Evolutionary conservation across 2,113 vertebrate genomes (phyloP).

Genomic region (Lepisosteus osseus): DNA sequence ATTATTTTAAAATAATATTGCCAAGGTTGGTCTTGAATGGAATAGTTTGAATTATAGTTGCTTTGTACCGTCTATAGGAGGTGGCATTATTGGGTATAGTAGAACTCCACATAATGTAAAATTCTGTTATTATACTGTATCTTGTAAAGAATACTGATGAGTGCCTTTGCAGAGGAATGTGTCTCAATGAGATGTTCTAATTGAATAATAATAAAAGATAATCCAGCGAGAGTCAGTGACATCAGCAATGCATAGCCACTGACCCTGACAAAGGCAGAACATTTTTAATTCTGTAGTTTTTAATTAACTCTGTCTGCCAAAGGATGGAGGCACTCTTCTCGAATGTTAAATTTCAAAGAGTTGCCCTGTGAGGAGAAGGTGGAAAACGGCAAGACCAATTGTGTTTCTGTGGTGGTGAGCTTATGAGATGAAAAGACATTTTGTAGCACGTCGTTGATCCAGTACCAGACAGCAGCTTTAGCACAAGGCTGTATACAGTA

Average conservation of each 20-base stretch:
- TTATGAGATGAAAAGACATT: neutral
- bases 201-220: neutral
- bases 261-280: neutral
- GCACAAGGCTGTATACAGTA: neutral
- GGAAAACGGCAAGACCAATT: neutral
- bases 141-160: neutral
- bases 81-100: too few relatives aligned
- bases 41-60: too few relatives aligned
- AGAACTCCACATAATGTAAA: too few relatives aligned
- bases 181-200: too few relatives aligned
- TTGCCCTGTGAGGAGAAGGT: neutral
- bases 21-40: too few relatives aligned
- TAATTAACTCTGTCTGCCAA: slow-evolving; percentile 1
- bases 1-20: too few relatives aligned
- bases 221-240: neutral
- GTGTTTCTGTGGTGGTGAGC: neutral
- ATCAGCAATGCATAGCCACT: neutral
- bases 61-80: too few relatives aligned
- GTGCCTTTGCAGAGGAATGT: too few relatives aligned
- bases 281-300: neutral
- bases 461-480: neutral
- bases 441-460: neutral
- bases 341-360: neutral
- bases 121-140: too few relatives aligned
- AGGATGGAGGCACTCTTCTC: neutral